Base-by-base conservation (phyloP, 2,797 vertebrate genomes). In the Lepus townsendii region DNA sequence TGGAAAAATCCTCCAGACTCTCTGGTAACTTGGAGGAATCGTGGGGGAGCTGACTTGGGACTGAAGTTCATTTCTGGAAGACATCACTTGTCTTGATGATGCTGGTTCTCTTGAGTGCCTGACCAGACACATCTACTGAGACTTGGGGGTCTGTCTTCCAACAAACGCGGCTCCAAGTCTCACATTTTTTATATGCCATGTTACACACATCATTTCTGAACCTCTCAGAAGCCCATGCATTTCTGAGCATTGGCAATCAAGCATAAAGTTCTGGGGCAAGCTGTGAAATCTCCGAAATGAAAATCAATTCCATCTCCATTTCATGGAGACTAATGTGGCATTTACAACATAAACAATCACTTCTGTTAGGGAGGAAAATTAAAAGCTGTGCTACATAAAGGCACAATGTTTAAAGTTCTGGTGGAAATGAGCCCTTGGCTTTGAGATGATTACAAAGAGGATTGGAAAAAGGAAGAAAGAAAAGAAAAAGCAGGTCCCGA, bases 261-360 rank as follows among this genome's bases (percentile, higher is more conserved):
- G 97, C 97, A 98, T 97, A 97, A 98, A 97, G 97, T 98, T 98
- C 98, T 98, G 97, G 98, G 98, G 98, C 98, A 98, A 98, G 97
- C 98, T 98, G 98, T 98, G 98, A 98, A 98, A 98, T 98, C 98
- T 98, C 97, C 82, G 93, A 98, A 98, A 98, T 98, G 98, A 98
- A 98, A 98, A 98, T 98, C 98, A 98, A 98, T 98, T 97, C 98
- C 97, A 95, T 97, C 98, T 98, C 98, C 97, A 97, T 97, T 98
- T 98, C 98, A 96, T 94, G 96, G 98, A 97, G 96, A 95, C 98
- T 98, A 98, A 98, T 97, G 98, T 97, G 98, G 98, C 98, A 98
- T 98, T 98, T 98, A 98, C 98, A 98, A 98, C 97, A 98, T 95
- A 98, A 98, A 98, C 98, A 98, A 98, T 97, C 83, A 62, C 98